Base-by-base conservation (phyloP, 2,113 vertebrate species). In the Clarias macrocephalus region DNA sequence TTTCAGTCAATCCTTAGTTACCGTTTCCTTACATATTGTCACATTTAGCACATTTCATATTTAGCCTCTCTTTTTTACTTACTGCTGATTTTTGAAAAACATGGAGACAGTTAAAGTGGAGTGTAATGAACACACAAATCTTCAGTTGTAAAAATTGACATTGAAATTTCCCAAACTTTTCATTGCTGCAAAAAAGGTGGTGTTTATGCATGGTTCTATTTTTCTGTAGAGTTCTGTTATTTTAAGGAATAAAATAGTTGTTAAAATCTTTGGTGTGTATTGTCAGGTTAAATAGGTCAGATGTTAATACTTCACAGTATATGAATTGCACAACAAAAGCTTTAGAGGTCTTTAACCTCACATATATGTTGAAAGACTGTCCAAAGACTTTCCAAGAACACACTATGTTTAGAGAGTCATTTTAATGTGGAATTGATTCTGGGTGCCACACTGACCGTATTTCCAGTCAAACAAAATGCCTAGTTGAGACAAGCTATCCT, bases 231-330 rank as follows among this genome's bases (percentile, higher is more conserved):
- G n/a, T 66, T 66, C 48, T 15, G 48, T 80, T 52, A 23, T 63
- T 88, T 83, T 18, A 77, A 80, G 33, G 21, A 86, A 84, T 56
- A 79, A 85, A 85, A 30, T 75, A 56, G 52, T 62, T 60, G n/a
- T 18, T 10, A 18, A 75, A 86, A 80, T n/a, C 21, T 60, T 25
- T 65, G 28, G 16, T 56, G 33, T 52, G 7, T 83, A n/a, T 63
- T 30, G 9, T 80, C 25, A 42, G 54, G 30, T 89, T 68, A 25
- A 28, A n/a, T 15, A 66, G 65, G 13, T 28, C 65, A 28, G 0
- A 15, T 15, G 18, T 6, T 33, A 68, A 21, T 25, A 48, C 48
- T 48, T 8, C 8, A 3, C 25, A 76, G n/a, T 52, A 52, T 15
- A 52, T 23, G 25, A 52, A 75, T 52, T 76, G 52, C 21, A 76